A percentile compares a stretch with the other conserved stretches of the same genome.
These are phyloP conservation scores for Eptesicus fuscus DNA, from an alignment of 2,113 vertebrate species.

Conservation along the genomic window DNA sequence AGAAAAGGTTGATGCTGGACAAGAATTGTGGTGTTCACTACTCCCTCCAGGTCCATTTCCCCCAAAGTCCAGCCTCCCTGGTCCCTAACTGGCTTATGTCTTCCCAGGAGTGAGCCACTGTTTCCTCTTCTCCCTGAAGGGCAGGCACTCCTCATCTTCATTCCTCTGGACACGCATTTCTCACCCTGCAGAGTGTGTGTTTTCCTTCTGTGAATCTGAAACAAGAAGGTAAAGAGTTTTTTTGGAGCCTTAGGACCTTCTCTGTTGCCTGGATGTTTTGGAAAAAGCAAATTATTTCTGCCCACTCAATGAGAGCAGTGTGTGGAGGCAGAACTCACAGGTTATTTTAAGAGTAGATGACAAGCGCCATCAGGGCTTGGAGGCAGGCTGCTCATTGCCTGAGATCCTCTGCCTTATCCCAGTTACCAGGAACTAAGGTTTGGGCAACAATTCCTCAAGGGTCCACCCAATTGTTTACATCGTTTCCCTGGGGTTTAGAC, in stretches of 20 bases:
- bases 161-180: background rate
- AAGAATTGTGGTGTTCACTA: background rate
- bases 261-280: background rate
- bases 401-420: background rate
- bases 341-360: background rate
- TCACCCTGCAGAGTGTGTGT: background rate
- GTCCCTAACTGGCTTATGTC: no score
- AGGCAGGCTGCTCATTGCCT: background rate
- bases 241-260: background rate
- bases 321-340: background rate
- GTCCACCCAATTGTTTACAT: background rate
- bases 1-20: background rate
- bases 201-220: background rate
- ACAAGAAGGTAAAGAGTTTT: background rate
- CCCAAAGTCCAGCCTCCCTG: background rate
- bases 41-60: background rate
- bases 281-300: background rate
- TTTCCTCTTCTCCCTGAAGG: background rate
- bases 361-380: background rate
- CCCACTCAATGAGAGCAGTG: background rate
- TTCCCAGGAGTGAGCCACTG: accelerated
- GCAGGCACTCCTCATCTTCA: background rate
- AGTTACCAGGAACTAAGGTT: background rate
- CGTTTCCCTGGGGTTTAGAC: background rate
- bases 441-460: background rate